Evolutionary conservation across 2,797 vertebrate species (phyloP).

Genomic region (Rhinophrynus dorsalis): DNA sequence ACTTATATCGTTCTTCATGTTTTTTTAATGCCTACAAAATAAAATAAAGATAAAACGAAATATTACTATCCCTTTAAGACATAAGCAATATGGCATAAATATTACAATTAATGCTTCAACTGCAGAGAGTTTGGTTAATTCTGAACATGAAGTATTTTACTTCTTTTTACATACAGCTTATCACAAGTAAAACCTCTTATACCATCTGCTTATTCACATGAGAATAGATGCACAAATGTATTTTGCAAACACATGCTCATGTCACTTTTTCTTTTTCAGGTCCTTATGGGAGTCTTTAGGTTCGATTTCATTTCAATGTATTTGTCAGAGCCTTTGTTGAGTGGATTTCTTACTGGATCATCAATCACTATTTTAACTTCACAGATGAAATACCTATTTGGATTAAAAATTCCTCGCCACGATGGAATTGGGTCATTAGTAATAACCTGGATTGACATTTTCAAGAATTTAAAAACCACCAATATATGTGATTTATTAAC

Average conservation of each 20-base stretch:
- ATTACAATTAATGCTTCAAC: too few species aligned
- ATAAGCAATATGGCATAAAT: too few species aligned
- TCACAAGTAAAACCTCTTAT: neutral
- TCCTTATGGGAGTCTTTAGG: slow-evolving; percentile 59
- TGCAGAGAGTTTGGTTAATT: too few species aligned
- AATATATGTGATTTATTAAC: slow-evolving; percentile 63
- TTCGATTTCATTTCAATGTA: slow-evolving; percentile 62
- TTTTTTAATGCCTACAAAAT: too few species aligned
- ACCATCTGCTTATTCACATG: too few species aligned
- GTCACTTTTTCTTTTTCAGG: slow-evolving; percentile 52
- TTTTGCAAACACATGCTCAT: neutral
- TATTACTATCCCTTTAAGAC: too few species aligned
- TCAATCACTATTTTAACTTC: slow-evolving; percentile 64
- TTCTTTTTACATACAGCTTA: too few species aligned
- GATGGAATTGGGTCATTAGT: slow-evolving; percentile 57
- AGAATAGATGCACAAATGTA: neutral
- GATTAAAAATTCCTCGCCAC: slow-evolving; percentile 57
- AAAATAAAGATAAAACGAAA: too few species aligned
- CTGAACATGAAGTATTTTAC: too few species aligned
- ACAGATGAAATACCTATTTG: slow-evolving; percentile 62
- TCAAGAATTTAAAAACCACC: slow-evolving; percentile 53
- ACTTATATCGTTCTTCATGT: too few species aligned
- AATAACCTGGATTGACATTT: slow-evolving; percentile 60
- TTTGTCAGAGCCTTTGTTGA: slow-evolving; percentile 62
- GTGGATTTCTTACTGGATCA: slow-evolving; percentile 59